Base-by-base conservation (phyloP, 2,113 vertebrate species). In the Polypterus senegalus region DNA sequence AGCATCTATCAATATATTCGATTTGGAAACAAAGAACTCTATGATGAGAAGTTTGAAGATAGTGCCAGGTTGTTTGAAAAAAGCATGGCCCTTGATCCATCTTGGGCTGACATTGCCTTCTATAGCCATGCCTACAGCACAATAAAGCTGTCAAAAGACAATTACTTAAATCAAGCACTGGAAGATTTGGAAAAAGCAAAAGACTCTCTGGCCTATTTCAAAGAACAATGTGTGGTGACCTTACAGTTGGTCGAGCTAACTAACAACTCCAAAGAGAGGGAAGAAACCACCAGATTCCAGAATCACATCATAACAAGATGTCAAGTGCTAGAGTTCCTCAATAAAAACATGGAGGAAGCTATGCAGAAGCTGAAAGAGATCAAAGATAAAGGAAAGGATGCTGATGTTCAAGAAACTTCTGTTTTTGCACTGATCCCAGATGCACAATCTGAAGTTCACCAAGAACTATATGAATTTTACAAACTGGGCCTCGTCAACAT, bases 1-100 rank as follows among this genome's bases (percentile, higher is more conserved):
- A 66, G 61, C 47, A 65, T 63, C 11, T 66, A 71, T 11, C 64
- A 68, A 46, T 71, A 66, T 47, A 66, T 71, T n/a, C 60, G 61
- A 48, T 66, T 68, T 64, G 70, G 61, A 1, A 71, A 70, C 55
- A 63, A 48, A 47, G 47, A 48, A 6, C 47, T 66, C 9, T 3
- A 9, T 3, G 52, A 54, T 5, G 54, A 49, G 6, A 49, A 54
- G 47, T 61, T 46, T 54, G 48, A 45, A 46, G 54, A 54, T 5
- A 61, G 65, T 43, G 48, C 27, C 8, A 54, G 44, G 44, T 47
- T 70, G 10, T 66, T 61, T 54, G 56, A 58, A 49, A 70, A 59
- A 66, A 65, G 65, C 47, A 61, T 66, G 49, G 45, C 44, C 4
- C 27, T 58, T 43, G 62, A 61, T 45, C 9, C 27, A 45, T 27